Conservation (phyloP, 2,888 invertebrate genomes). For the Coenonympha arcania region DNA sequence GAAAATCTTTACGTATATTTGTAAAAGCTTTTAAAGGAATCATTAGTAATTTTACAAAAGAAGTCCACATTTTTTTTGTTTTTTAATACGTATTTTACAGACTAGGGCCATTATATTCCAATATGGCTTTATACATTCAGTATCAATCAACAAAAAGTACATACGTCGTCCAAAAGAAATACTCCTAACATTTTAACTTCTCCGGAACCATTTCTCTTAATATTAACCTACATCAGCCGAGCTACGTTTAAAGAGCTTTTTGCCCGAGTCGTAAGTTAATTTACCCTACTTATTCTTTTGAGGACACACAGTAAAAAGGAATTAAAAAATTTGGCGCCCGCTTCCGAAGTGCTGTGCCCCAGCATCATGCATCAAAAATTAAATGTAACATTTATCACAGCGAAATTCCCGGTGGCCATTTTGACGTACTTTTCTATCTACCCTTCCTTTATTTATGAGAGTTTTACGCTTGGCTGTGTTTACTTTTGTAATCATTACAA, state of each 20-base stretch:
- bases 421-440: not conserved
- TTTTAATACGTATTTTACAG: too few species aligned
- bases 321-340: constrained; percentile 3
- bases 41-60: too few species aligned
- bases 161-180: too few species aligned
- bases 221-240: not conserved
- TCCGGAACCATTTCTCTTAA: not conserved
- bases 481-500: not conserved
- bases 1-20: not conserved
- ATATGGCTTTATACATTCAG: too few species aligned
- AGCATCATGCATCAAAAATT: constrained; percentile 8
- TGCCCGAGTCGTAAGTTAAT: not conserved
- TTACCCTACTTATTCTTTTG: constrained; percentile 1
- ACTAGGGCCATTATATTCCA: too few species aligned
- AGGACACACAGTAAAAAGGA: not conserved
- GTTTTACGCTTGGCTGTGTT: not conserved
- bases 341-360: constrained; percentile 1
- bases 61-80: too few species aligned
- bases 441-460: not conserved
- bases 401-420: constrained; percentile 6
- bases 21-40: not conserved
- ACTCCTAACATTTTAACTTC: not conserved
- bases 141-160: too few species aligned
- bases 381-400: constrained; percentile 8
- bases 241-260: not conserved